Evolutionary conservation across 2,888 invertebrate species (phyloP).

Genomic region (Anthophora plumipes): DNA sequence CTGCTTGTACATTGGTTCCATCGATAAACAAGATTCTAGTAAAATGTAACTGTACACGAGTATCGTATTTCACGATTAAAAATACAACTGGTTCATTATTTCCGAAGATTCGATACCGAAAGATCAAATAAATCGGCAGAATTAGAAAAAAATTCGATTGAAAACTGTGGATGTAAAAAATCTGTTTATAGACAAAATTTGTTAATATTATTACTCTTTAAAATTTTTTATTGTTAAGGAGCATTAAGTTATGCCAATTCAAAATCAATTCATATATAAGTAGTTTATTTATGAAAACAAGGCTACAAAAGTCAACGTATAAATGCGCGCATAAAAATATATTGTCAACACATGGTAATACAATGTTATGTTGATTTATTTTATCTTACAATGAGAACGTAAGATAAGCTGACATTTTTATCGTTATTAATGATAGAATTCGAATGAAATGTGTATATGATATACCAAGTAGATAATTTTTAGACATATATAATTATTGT

Average conservation of each 20-base stretch:
- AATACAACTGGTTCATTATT: not conserved
- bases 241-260: not conserved
- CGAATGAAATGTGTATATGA: not conserved
- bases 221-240: not conserved
- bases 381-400: constrained; percentile 29
- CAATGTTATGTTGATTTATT: constrained; percentile 12
- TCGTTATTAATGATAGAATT: not conserved
- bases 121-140: not conserved
- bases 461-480: not conserved
- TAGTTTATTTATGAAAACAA: constrained; percentile 45
- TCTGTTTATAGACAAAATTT: constrained; percentile 10
- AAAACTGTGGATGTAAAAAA: not conserved
- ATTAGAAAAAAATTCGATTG: not conserved
- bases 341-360: constrained; percentile 24
- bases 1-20: not conserved
- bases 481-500: constrained; percentile 14
- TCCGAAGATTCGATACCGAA: not conserved
- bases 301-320: constrained; percentile 42
- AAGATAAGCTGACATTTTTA: constrained; percentile 22
- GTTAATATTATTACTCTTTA: not conserved
- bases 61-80: constrained; percentile 1
- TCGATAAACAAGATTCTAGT: constrained; percentile 25
- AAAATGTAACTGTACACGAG: not conserved
- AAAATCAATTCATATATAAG: constrained; percentile 20
- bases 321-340: constrained; percentile 47